Conservation (phyloP, 1,140 invertebrate genomes). For the Geopemphigus sp. region DNA sequence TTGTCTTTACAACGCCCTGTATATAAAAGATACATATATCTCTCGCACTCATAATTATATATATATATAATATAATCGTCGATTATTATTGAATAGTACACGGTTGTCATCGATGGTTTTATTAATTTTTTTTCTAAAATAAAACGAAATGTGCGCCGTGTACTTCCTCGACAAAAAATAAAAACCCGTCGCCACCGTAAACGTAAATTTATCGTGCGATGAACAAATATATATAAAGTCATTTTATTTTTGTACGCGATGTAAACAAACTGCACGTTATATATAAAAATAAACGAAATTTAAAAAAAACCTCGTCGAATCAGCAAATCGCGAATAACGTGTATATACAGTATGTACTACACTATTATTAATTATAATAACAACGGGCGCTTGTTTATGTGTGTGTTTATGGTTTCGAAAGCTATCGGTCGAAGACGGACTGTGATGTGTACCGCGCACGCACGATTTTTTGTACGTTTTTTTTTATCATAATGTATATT, state of each 20-base stretch:
- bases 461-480: neutral
- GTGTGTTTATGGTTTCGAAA: neutral
- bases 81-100: neutral
- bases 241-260: neutral
- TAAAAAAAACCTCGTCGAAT: neutral
- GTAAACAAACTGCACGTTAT: neutral
- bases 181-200: neutral
- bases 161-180: slow-evolving; percentile 11
- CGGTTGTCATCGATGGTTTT: no score
- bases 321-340: no score
- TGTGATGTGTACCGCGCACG: neutral
- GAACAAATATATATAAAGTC: no score
- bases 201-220: neutral
- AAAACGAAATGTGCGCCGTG: neutral
- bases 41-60: neutral
- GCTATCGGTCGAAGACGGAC: neutral
- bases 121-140: neutral
- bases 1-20: neutral
- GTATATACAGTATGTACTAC: no score
- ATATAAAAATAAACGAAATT: neutral
- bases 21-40: neutral
- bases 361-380: no score
- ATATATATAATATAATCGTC: neutral
- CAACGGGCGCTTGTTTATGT: neutral
- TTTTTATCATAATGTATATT: neutral